Evolutionary conservation across 2,797 vertebrate species (phyloP).

Genomic region (Cyclura pinguis): DNA sequence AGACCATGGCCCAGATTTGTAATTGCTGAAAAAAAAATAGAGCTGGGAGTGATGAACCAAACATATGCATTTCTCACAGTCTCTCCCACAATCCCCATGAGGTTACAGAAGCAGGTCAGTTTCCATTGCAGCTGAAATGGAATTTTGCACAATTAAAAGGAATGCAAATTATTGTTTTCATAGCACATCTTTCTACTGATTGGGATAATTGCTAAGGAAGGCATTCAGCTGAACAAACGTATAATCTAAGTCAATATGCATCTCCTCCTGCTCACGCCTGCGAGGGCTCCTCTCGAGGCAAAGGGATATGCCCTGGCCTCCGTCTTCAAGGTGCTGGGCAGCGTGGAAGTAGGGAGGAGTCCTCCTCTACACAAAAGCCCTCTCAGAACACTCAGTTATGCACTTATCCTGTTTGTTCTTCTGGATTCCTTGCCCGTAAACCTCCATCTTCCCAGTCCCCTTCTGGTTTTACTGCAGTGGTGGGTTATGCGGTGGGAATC

Average conservation of each 20-base stretch:
- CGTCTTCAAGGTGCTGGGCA: no score
- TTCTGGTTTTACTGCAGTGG: no score
- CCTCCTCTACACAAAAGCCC: no score
- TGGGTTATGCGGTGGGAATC: no score
- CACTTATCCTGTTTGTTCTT: no score
- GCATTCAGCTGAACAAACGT: neutral
- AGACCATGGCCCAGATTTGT: no score
- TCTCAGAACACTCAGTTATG: no score
- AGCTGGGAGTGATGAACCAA: neutral
- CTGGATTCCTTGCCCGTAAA: no score
- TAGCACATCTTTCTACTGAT: neutral
- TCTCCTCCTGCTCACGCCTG: neutral
- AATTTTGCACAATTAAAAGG: neutral
- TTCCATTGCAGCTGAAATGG: neutral
- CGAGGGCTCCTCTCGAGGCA: neutral
- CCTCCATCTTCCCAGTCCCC: no score
- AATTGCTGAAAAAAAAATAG: no score
- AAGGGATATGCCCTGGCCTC: neutral
- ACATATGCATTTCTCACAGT: neutral
- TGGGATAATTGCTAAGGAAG: neutral
- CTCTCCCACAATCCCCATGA: no score
- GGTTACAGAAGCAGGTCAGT: neutral
- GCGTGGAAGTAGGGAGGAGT: no score
- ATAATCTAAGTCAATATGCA: neutral
- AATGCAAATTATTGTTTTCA: neutral